phyloP scores from a whole-genome alignment of 2,888 invertebrate species.

The Athalia cordata region DNA sequence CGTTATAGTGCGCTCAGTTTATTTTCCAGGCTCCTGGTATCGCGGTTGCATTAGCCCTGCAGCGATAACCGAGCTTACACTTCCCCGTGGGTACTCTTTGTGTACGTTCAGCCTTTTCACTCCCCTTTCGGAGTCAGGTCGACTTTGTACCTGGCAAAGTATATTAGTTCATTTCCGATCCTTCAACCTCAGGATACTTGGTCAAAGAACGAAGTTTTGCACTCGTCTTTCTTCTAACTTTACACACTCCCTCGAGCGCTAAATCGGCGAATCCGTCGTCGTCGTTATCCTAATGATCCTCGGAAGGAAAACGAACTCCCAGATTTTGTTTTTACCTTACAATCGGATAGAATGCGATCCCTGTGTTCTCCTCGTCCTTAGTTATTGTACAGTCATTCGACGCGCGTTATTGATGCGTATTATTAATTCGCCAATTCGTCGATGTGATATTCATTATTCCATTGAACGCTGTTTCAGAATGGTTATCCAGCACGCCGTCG shows the following conservation, averaged over 20 bases:
- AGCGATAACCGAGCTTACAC: constrained; percentile 30
- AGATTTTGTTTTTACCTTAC: background rate
- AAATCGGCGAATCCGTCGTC: background rate
- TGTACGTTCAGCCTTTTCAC: background rate
- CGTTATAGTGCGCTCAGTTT: background rate
- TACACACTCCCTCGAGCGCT: background rate
- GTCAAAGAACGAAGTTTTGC: constrained; percentile 28
- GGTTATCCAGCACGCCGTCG: constrained; percentile 96
- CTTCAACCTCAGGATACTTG: constrained; percentile 50
- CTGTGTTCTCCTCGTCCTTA: background rate
- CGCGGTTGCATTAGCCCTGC: constrained; percentile 28
- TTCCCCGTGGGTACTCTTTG: constrained; percentile 3
- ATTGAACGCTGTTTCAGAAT: constrained; percentile 83
- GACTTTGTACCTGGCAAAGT: constrained; percentile 27
- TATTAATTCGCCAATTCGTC: background rate
- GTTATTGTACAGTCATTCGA: background rate
- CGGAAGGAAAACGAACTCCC: constrained; percentile 20
- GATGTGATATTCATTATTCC: constrained; percentile 22
- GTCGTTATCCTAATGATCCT: constrained; percentile 14
- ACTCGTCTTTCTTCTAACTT: background rate
- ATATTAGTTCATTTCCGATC: constrained; percentile 60
- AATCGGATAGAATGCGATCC: background rate
- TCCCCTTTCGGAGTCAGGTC: background rate
- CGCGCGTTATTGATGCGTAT: background rate
- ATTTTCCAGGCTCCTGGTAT: background rate